Base-by-base conservation (phyloP, 2,113 vertebrate genomes). In the Boulengeromyrus knoepffleri region DNA sequence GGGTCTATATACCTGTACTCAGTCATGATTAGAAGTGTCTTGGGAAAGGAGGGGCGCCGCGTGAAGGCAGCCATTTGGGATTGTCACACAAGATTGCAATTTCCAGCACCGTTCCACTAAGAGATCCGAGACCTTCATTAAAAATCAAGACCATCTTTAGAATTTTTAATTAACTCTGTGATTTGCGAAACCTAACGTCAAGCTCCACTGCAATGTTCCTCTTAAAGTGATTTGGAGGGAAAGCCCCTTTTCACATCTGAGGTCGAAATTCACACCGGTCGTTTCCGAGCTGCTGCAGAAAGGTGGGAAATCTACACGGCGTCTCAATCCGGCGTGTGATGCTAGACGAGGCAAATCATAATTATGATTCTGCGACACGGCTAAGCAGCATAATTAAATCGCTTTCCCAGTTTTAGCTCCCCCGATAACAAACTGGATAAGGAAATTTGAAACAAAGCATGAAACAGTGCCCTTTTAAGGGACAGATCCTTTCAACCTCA, bases 141-240 rank as follows among this genome's bases (percentile, higher is more conserved):
- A 87, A 52, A 87, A 53, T 87, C 85, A 52, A 53, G 27, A 87
- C 50, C 49, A 87, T 87, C 85, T 53, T 36, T 31, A 87, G 85
- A 87, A 52, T 87, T 87, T 87, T 87, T 53, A 87, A 87, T 87
- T 87, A 87, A 36, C 85, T 87, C 49, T 53, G n/a, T 53, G 27
- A 87, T 87, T 87, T 52, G n/a, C 27, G 13, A 53, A 52, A 87
- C 1, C 13, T 15, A 27, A 36, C 83, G 50, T 87, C 4, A 89
- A n/a, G 50, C 36, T 83, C 49, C 49, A 39, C 74, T 84, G 88
- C 50, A 50, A 89, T 89, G 62, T 21, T 85, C 49, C 27, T 53
- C n/a, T 87, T 87, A 87, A 87, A 39, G 85, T 52, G 88, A 53
- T 89, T 89, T 58, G 46, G 49, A 84, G 74, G 88, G 70, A 53